Conservation (phyloP, 2,888 invertebrate genomes). For the Meta bourneti region DNA sequence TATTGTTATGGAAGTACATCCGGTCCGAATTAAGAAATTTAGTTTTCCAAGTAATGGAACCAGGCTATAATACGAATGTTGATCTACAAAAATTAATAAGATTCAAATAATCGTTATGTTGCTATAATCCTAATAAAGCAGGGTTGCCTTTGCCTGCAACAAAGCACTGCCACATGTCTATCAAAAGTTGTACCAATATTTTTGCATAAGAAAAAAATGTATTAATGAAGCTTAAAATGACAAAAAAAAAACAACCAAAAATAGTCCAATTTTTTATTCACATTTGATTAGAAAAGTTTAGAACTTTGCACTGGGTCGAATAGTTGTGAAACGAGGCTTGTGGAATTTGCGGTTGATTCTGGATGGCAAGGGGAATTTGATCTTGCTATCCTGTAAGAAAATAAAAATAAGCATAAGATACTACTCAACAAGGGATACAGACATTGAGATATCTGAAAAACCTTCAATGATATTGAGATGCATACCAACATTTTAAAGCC, state of each 20-base stretch:
- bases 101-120: too few species aligned
- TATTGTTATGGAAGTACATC: too few species aligned
- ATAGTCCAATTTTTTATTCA: not conserved
- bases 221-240: not conserved
- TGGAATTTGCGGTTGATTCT: slow-evolving; percentile 82
- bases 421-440: not conserved
- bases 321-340: slow-evolving; percentile 83
- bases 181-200: too few species aligned
- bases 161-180: too few species aligned
- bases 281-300: slow-evolving; percentile 54
- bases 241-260: not conserved
- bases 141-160: too few species aligned
- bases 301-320: slow-evolving; percentile 80
- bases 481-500: too few species aligned
- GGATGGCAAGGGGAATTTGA: slow-evolving; percentile 96
- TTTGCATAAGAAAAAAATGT: too few species aligned
- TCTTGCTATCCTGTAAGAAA: slow-evolving; percentile 86
- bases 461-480: not conserved
- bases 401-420: slow-evolving; percentile 29
- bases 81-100: too few species aligned
- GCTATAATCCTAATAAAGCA: too few species aligned
- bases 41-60: too few species aligned
- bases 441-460: not conserved
- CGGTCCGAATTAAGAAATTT: too few species aligned
- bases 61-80: too few species aligned